phyloP scores from a whole-genome alignment of 2,113 vertebrate genomes.

The Danio rerio region GRCz12tu NC_133181.1:32297001-32297500 shows the following conservation, averaged over 20 bases:
- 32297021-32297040: not conserved
- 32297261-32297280: conserved; percentile 18
- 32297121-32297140: conserved; percentile 57
- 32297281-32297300: conserved; percentile 1
- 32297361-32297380: not conserved
- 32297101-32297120: conserved; percentile 42
- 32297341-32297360: not conserved
- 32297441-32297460: not conserved
- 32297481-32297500: not conserved
- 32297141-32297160: conserved; percentile 38
- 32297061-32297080: not conserved
- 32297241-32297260: conserved; percentile 15
- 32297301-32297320: conserved; percentile 25
- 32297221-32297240: conserved; percentile 31
- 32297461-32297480: conserved; percentile 21
- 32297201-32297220: conserved; percentile 33
- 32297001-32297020: not conserved
- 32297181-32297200: conserved; percentile 56
- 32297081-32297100: conserved; percentile 20
- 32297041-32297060: not conserved
- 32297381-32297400: conserved; percentile 6
- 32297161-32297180: conserved; percentile 63
- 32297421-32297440: not conserved
- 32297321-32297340: conserved; percentile 8
- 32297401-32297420: not conserved